These are phyloP conservation scores for Lepilemur ruficaudatus DNA, from an alignment of 2,797 vertebrate species.

Conservation along the genomic window DNA sequence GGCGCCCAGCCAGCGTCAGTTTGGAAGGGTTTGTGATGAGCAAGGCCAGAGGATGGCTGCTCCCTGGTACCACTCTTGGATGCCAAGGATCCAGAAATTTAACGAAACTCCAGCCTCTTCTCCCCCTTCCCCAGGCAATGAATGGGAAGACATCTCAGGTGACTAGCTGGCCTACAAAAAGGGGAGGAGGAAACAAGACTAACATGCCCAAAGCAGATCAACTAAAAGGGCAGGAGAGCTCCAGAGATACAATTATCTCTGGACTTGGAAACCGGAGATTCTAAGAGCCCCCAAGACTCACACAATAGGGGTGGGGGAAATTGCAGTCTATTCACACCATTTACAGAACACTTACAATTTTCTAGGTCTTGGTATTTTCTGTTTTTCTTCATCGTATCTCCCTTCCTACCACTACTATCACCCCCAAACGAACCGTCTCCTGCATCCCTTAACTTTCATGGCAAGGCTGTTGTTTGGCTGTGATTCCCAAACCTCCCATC, in stretches of 20 bases:
- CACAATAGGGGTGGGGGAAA: background rate
- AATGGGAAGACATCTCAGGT: background rate
- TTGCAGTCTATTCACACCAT: background rate
- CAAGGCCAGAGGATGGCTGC: background rate
- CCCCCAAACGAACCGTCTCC: rapidly evolving
- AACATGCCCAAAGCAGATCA: background rate
- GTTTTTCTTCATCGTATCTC: background rate
- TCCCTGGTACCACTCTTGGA: background rate
- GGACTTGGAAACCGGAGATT: background rate
- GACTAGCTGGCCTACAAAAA: background rate
- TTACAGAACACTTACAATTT: background rate
- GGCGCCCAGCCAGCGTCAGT: background rate
- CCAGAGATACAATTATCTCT: background rate
- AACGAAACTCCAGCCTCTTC: background rate
- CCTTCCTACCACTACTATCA: background rate
- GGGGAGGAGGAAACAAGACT: background rate
- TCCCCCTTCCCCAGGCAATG: background rate
- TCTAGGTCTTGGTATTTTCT: background rate
- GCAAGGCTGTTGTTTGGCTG: background rate
- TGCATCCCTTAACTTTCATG: background rate
- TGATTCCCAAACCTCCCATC: background rate
- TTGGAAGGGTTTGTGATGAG: background rate
- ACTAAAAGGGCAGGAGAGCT: background rate
- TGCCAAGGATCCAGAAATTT: background rate
- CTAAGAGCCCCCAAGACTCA: background rate